Base-by-base conservation (phyloP, 2,797 vertebrate species). In the Dendrocincla tyrannina region DNA sequence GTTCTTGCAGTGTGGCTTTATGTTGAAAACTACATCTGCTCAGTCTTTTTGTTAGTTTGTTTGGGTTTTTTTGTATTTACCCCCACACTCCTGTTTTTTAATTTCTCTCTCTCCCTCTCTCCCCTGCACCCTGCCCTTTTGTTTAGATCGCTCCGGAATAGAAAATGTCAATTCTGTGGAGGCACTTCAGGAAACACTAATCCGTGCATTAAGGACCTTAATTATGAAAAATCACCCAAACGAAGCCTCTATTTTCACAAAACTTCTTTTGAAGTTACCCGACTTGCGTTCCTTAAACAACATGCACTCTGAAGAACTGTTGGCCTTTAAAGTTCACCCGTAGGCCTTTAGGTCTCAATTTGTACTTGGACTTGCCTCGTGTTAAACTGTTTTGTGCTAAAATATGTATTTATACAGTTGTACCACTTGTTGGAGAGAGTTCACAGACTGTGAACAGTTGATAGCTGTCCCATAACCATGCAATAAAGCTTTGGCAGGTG, bases 241-340 rank as follows among this genome's bases (percentile, higher is more conserved):
- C 0, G 99, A 99, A 88, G 97, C 98, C 94, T 99, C 99, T 94
- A 98, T 99, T 94, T 99, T 99, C 98, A 99, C 99, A 98, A 99
- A 99, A 97, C 99, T 99, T 91, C 98, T 99, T 91, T 98, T 99
- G 87, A 99, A 99, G 96, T 98, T 99, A 67, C 99, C 99, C 0
- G 99, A 99, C 97, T 98, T 99, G 97, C 99, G 99, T 42, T 99
- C 99, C 44, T 99, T 99, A 97, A 99, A 99, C 97, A 99, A 99
- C 98, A 98, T 99, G 99, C 99, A 99, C 98, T 99, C 99, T 50
- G 99, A 99, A 98, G 99, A 99, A 96, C 99, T 99, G 96, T 98
- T 99, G 95, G 99, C 99, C 95, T 99, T 99, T 97, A 99, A 99
- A 98, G 99, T 99, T 97, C 99, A 99, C 95, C 98, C 98, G 5